Evolutionary conservation across 2,888 invertebrate species (phyloP).

Genomic region (Xanthorhoe spadicearia): DNA sequence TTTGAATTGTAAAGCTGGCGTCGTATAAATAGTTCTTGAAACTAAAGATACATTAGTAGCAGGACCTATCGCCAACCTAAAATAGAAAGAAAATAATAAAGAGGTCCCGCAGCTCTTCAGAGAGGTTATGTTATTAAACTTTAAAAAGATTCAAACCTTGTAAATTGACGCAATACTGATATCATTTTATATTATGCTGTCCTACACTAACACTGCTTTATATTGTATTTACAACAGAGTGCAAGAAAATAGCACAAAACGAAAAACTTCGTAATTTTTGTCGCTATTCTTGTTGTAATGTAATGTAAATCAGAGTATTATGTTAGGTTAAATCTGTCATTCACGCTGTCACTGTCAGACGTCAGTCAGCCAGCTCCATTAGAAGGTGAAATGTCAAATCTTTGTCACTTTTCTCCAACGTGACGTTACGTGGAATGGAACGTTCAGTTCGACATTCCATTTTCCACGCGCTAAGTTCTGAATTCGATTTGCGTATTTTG

Average conservation of each 20-base stretch:
- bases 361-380: too few relatives aligned
- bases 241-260: background rate
- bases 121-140: conserved; percentile 45
- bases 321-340: too few relatives aligned
- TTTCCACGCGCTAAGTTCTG: too few relatives aligned
- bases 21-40: conserved; percentile 61
- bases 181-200: conserved; percentile 41
- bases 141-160: conserved; percentile 54
- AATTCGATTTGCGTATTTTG: too few relatives aligned
- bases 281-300: too few relatives aligned
- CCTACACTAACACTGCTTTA: background rate
- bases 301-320: too few relatives aligned
- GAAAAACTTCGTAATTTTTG: background rate
- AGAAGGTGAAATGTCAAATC: too few relatives aligned
- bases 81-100: conserved; percentile 39
- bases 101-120: too few relatives aligned
- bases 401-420: too few relatives aligned
- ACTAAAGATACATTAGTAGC: conserved; percentile 52
- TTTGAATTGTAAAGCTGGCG: conserved; percentile 67
- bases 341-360: too few relatives aligned
- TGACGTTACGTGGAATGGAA: too few relatives aligned
- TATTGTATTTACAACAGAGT: background rate
- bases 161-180: conserved; percentile 68
- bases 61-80: conserved; percentile 67
- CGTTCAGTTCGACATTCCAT: too few relatives aligned